A percentile compares a stretch with the other conserved stretches of the same genome.
Conservation (phyloP, 2,113 vertebrate species). For the Cinclus cinclus region DNA sequence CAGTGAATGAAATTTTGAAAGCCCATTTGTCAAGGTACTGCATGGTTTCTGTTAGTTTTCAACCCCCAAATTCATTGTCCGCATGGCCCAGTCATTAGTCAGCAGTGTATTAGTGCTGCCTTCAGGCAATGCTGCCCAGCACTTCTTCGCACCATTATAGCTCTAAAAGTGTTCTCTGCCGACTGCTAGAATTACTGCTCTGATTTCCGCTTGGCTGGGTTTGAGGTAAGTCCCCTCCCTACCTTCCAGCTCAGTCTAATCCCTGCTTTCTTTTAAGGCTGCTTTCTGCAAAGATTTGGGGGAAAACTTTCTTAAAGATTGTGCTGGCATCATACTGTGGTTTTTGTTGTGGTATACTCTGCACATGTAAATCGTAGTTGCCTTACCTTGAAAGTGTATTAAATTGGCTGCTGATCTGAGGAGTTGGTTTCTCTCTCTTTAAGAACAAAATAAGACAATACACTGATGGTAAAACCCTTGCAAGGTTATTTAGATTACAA, state of each 20-base stretch:
- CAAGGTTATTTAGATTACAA: slow-evolving; percentile 17
- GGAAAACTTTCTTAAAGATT: slow-evolving; percentile 61
- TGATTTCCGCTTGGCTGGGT: slow-evolving; percentile 79
- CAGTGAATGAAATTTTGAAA: slow-evolving; percentile 86
- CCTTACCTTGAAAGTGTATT: slow-evolving; percentile 46
- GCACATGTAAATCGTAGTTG: slow-evolving; percentile 52
- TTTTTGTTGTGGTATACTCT: slow-evolving; percentile 66
- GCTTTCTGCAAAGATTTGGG: slow-evolving; percentile 72
- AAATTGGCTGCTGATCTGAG: slow-evolving; percentile 55
- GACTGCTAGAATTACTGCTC: slow-evolving; percentile 80
- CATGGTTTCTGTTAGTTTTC: slow-evolving; percentile 81
- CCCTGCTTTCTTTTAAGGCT: slow-evolving; percentile 74
- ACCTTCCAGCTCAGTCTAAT: slow-evolving; percentile 78
- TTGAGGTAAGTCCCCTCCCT: slow-evolving; percentile 81
- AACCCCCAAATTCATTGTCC: slow-evolving; percentile 92
- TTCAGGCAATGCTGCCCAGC: slow-evolving; percentile 78
- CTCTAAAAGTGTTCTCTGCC: slow-evolving; percentile 77
- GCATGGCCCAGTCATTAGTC: slow-evolving; percentile 92
- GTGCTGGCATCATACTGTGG: slow-evolving; percentile 67
- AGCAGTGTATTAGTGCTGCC: slow-evolving; percentile 87
- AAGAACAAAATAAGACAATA: not conserved
- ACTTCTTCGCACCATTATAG: slow-evolving; percentile 77
- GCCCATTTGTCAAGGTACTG: slow-evolving; percentile 93
- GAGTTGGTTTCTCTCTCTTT: slow-evolving; percentile 14
- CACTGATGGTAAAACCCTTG: not conserved